These are phyloP conservation scores for Lepidocyrtinus sp. DNA, from an alignment of 2,888 invertebrate species.

Conservation along the genomic window DNA sequence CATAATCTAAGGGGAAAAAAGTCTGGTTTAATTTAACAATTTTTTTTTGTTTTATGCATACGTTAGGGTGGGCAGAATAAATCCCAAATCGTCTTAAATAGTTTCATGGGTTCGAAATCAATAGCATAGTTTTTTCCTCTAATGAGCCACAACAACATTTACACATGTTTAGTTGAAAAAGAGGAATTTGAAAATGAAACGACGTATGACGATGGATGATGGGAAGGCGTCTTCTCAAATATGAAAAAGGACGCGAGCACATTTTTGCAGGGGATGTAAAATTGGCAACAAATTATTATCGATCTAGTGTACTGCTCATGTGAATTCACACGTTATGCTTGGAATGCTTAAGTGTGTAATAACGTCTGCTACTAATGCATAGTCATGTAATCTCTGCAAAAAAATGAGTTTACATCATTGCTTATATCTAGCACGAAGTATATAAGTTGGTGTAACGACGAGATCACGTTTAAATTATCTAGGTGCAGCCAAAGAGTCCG, in stretches of 20 bases:
- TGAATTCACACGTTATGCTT: not conserved
- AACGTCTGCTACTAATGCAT: not conserved
- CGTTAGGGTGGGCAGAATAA: conserved; percentile 1
- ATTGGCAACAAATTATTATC: conserved; percentile 7
- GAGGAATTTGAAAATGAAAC: not conserved
- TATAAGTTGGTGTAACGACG: conserved; percentile 43
- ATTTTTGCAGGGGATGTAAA: not conserved
- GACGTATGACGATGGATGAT: conserved; percentile 6
- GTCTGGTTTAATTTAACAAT: conserved; percentile 1
- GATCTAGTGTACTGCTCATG: not conserved
- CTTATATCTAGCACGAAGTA: too few species aligned
- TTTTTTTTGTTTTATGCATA: not conserved
- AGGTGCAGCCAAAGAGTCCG: conserved; percentile 32
- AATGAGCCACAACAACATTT: not conserved
- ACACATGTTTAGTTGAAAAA: too few species aligned
- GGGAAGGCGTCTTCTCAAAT: conserved; percentile 9
- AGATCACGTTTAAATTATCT: conserved; percentile 48
- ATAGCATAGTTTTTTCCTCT: not conserved
- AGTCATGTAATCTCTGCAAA: conserved; percentile 34
- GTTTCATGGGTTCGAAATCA: too few species aligned
- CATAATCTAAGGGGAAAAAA: conserved; percentile 1
- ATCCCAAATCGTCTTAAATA: conserved; percentile 30
- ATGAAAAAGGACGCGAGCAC: not conserved
- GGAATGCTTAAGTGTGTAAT: conserved; percentile 1
- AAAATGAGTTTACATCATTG: not conserved